A percentile compares a stretch with the other conserved stretches of the same genome.
These are phyloP conservation scores for Machimus rusticus DNA, from an alignment of 2,888 invertebrate genomes.

Conservation along the genomic window DNA sequence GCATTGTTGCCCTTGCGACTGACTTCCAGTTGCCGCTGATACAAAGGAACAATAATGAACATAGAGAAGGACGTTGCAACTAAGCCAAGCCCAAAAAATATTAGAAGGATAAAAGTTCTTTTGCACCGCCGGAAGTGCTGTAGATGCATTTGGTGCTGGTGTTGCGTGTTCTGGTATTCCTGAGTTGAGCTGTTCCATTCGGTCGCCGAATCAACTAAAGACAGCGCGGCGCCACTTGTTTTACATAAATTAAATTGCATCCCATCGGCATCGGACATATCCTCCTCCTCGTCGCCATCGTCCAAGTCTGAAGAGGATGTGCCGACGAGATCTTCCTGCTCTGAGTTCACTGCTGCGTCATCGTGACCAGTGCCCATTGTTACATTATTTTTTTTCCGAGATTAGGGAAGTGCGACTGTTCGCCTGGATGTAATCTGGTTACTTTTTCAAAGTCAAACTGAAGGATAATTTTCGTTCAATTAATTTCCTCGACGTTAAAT, in stretches of 20 bases:
- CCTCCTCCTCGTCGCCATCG: constrained; percentile 50
- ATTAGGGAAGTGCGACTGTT: background rate
- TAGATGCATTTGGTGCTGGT: constrained; percentile 48
- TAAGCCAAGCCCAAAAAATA: constrained; percentile 63
- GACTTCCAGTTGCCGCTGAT: constrained; percentile 54
- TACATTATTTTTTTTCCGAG: constrained; percentile 16
- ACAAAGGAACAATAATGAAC: constrained; percentile 66
- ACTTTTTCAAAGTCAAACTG: background rate
- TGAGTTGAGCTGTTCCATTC: constrained; percentile 43
- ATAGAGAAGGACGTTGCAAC: constrained; percentile 64
- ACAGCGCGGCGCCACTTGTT: constrained; percentile 43
- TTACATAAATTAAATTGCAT: constrained; percentile 49
- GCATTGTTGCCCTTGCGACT: constrained; percentile 50
- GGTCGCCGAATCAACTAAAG: constrained; percentile 44
- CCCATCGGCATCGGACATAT: constrained; percentile 47
- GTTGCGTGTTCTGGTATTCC: constrained; percentile 50
- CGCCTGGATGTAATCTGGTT: background rate
- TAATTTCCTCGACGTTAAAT: background rate
- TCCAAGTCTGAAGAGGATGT: constrained; percentile 50
- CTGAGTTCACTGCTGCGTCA: constrained; percentile 48
- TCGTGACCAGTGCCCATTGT: constrained; percentile 47
- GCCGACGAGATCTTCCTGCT: constrained; percentile 53
- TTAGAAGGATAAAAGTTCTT: constrained; percentile 46
- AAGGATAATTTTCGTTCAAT: background rate
- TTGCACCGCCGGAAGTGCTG: constrained; percentile 48